Evolutionary conservation across 2,888 invertebrate species (phyloP).

Genomic region (Linnaemya vulpina): DNA sequence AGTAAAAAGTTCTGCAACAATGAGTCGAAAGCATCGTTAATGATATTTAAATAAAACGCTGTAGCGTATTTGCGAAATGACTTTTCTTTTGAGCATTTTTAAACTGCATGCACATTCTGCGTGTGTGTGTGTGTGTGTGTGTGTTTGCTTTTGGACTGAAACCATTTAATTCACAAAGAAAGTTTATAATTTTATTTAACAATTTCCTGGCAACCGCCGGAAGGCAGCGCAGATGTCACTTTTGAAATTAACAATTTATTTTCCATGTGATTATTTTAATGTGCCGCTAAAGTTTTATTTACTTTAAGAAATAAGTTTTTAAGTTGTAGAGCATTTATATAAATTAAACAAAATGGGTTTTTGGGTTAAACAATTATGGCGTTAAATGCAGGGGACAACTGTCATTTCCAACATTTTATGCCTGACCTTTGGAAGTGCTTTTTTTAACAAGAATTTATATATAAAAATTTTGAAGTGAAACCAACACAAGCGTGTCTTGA

Average conservation of each 20-base stretch:
- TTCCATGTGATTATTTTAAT: slow-evolving; percentile 26
- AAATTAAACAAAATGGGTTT: background rate
- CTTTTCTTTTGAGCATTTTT: background rate
- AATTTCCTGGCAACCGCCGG: slow-evolving; percentile 18
- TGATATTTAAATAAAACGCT: slow-evolving; percentile 41
- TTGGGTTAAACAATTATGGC: background rate
- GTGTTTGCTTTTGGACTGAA: background rate
- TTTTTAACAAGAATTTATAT: too few species aligned
- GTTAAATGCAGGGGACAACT: background rate
- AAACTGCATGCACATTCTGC: background rate
- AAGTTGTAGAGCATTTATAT: background rate
- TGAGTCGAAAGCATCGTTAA: slow-evolving; percentile 46
- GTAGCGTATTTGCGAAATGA: slow-evolving; percentile 5
- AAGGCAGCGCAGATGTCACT: slow-evolving; percentile 1
- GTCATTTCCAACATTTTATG: too few species aligned
- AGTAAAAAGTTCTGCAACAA: background rate
- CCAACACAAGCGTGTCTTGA: too few species aligned
- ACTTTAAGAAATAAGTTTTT: slow-evolving; percentile 3
- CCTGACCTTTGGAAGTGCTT: too few species aligned
- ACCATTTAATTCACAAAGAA: slow-evolving; percentile 22
- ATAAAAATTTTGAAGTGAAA: too few species aligned
- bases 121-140: too few species aligned
- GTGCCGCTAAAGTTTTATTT: background rate
- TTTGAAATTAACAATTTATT: slow-evolving; percentile 16
- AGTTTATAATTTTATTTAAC: slow-evolving; percentile 53